Evolutionary conservation across 2,888 invertebrate genomes (phyloP).

Genomic region (Latrodectus elegans): DNA sequence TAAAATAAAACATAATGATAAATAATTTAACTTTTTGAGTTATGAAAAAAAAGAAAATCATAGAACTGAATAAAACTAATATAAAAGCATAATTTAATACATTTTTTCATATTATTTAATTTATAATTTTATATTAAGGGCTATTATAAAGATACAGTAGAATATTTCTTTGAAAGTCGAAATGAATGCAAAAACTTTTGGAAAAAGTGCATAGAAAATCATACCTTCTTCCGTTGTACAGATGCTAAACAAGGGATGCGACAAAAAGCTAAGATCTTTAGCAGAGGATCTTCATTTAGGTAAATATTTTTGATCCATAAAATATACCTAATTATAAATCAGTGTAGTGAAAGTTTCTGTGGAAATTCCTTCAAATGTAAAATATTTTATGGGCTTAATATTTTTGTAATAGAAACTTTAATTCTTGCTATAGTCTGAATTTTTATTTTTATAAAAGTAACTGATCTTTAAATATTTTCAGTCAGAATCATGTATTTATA

Average conservation of each 20-base stretch:
- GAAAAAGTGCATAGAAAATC: slow-evolving; percentile 99
- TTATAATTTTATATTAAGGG: slow-evolving; percentile 80
- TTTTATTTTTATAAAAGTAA: too few species aligned
- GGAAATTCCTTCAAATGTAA: too few species aligned
- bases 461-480: too few species aligned
- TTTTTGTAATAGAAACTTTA: too few species aligned
- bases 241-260: slow-evolving; percentile 85
- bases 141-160: slow-evolving; percentile 97
- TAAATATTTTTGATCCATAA: slow-evolving; percentile 16
- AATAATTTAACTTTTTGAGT: too few species aligned
- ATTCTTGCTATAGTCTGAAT: too few species aligned
- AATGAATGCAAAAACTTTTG: slow-evolving; percentile 99
- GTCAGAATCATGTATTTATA: too few species aligned
- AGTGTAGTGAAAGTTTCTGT: too few species aligned
- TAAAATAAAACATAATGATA: too few species aligned
- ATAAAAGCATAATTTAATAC: neutral
- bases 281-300: slow-evolving; percentile 88
- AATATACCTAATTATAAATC: neutral
- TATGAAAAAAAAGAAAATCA: too few species aligned
- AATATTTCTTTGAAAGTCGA: slow-evolving; percentile 97
- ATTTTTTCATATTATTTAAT: neutral
- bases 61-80: too few species aligned
- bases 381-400: too few species aligned
- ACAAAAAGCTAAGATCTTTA: slow-evolving; percentile 91
- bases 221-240: slow-evolving; percentile 98